Conservation (phyloP, 2,888 invertebrate genomes). For the Coleophora flavipennella region DNA sequence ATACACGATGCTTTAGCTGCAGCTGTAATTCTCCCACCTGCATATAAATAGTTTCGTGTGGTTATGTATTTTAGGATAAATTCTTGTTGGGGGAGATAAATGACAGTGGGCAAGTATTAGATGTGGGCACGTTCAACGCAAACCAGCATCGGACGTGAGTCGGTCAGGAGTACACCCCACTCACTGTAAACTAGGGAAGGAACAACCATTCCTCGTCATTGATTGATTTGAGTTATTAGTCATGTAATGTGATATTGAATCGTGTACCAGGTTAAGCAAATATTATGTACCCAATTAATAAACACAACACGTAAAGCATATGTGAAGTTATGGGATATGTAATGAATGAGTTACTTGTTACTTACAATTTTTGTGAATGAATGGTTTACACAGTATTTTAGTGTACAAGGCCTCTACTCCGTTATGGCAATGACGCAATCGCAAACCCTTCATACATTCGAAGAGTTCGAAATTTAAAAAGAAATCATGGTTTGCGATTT, state of each 20-base stretch:
- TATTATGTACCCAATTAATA: neutral
- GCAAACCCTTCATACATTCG: too few species aligned
- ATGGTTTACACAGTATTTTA: neutral
- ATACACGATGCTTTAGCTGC: too few species aligned
- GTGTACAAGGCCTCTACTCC: too few species aligned
- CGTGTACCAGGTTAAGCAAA: too few species aligned
- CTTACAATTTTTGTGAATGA: too few species aligned
- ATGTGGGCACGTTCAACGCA: constrained; percentile 8
- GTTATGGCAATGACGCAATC: too few species aligned
- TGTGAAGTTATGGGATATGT: neutral
- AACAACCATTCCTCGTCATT: neutral
- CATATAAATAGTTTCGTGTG: too few species aligned
- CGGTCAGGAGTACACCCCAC: neutral
- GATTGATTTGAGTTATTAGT: neutral
- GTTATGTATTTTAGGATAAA: constrained; percentile 1
- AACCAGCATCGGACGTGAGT: constrained; percentile 2
- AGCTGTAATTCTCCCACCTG: too few species aligned
- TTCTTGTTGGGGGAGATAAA: constrained; percentile 8
- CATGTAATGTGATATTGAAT: too few species aligned
- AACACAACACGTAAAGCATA: constrained; percentile 13
- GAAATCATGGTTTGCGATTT: too few species aligned
- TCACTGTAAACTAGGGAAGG: neutral
- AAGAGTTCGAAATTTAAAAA: too few species aligned
- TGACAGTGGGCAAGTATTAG: constrained; percentile 9
- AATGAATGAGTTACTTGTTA: neutral